These are phyloP conservation scores for Nebria salina DNA, from an alignment of 2,888 invertebrate species.

Conservation along the genomic window DNA sequence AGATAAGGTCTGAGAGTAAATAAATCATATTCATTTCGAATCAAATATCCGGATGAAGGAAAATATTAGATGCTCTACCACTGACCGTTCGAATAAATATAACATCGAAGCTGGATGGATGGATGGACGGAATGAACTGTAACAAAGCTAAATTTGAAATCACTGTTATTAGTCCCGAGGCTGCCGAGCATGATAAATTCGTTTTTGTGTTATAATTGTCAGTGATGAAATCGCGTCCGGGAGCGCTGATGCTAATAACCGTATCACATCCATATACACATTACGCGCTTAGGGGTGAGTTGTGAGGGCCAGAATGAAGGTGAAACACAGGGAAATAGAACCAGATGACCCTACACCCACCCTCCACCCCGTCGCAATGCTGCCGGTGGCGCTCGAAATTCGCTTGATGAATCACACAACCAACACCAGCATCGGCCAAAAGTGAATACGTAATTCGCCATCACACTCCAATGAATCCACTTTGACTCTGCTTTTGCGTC, in stretches of 20 bases:
- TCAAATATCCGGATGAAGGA: not conserved
- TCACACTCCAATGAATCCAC: not conserved
- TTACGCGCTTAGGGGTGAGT: not conserved
- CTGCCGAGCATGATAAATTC: conserved; percentile 4
- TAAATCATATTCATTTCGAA: not conserved
- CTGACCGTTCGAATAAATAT: not conserved
- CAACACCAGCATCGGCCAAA: not conserved
- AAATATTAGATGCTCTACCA: not conserved
- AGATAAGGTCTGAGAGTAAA: not conserved
- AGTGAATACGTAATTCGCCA: conserved; percentile 17
- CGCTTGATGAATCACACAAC: conserved; percentile 11
- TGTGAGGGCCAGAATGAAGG: not conserved
- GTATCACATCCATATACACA: conserved; percentile 20
- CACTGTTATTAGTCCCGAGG: conserved; percentile 11
- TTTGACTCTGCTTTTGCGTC: not conserved
- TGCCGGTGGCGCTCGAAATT: not conserved
- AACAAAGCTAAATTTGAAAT: conserved; percentile 5
- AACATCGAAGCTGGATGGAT: not conserved
- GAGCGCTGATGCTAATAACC: conserved; percentile 19
- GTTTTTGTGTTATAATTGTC: conserved; percentile 29
- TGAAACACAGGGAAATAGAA: not conserved
- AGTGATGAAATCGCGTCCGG: conserved; percentile 25
- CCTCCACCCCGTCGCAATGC: not conserved
- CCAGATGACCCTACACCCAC: not conserved
- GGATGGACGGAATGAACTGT: not conserved